phyloP scores from a whole-genome alignment of 2,113 vertebrate species.

The Mobula hypostoma region DNA sequence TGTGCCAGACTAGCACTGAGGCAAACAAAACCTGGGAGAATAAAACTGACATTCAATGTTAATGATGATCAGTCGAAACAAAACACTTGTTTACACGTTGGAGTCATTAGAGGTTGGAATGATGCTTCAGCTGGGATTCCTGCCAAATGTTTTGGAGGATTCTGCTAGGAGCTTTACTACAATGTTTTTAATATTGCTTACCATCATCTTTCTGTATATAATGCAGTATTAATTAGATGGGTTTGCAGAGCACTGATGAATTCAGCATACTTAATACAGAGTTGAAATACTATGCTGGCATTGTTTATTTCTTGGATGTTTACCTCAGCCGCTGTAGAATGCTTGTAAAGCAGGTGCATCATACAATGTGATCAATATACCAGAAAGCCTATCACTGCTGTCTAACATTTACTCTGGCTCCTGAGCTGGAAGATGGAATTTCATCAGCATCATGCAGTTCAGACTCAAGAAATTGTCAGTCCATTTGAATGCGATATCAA shows the following conservation, averaged over 20 bases:
- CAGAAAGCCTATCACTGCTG: not conserved
- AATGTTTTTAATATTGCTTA: not conserved
- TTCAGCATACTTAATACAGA: not conserved
- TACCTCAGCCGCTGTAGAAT: not conserved
- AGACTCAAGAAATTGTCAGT: not conserved
- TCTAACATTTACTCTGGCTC: not conserved
- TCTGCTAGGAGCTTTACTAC: not conserved
- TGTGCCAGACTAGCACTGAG: constrained; percentile 55
- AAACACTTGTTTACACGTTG: constrained; percentile 76
- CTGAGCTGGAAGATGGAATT: not conserved
- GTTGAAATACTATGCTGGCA: not conserved
- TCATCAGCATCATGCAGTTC: not conserved
- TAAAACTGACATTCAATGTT: constrained; percentile 65
- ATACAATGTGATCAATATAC: not conserved
- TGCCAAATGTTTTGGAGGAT: constrained; percentile 73
- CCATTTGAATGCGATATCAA: not conserved
- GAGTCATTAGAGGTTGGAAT: constrained; percentile 69
- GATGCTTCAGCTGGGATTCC: constrained; percentile 70
- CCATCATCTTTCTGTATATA: not conserved
- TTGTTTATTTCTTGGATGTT: not conserved
- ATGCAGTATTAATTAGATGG: constrained; percentile 21
- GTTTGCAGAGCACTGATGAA: not conserved
- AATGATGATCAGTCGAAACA: constrained; percentile 71
- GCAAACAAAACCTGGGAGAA: constrained; percentile 63
- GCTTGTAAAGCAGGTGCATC: not conserved